Evolutionary conservation across 1,140 invertebrate species (phyloP), one percentile per base, ranked within the genome.

Genomic region (Diachasmimorpha longicaudata): DNA sequence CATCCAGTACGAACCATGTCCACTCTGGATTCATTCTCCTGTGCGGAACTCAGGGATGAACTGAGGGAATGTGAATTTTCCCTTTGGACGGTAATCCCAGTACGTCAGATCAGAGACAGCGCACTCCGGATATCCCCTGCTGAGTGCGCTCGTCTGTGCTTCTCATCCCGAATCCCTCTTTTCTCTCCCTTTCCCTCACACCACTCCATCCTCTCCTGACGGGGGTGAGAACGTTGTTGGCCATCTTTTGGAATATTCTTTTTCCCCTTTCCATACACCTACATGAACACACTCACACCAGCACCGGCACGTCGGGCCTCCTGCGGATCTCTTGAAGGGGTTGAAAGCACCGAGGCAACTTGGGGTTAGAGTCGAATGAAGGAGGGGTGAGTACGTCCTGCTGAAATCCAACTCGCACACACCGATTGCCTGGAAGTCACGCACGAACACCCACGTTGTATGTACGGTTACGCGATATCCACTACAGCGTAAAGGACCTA

Each of bases 61-160:
- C 77, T 79, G 76, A 70, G 74, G 63, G 48, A 69, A 79, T 25
- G 66, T 71, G 79, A 77, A 80, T 83, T 83, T 80, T 78, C 81
- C 81, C 80, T 84, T 81, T 80, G 55, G 70, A 76, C 77, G 76
- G 68, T 82, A 84, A 84, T 84, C 81, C 79, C 77, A 75, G 63
- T 79, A 80, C 79, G 82, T 84, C 81, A 82, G 81, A 84, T 82
- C 78, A 81, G 76, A 80, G 78, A 82, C 77, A 77, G 77, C 74
- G 58, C 19, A 63, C 16, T 67, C 48, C 37, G 66, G 36, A 72
- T 78, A 78, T 80, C 79, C 79, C 76, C 78, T 77, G 81, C 80
- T 83, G 80, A 83, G 81, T 82, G 80, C 77, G 80, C 80, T 81
- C 79, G 79, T 79, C 80, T 80, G 79, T 79, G 79, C 78, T 71